Evolutionary conservation across 2,888 invertebrate species (phyloP).

Genomic region (Troglohyphantes excavatus): DNA sequence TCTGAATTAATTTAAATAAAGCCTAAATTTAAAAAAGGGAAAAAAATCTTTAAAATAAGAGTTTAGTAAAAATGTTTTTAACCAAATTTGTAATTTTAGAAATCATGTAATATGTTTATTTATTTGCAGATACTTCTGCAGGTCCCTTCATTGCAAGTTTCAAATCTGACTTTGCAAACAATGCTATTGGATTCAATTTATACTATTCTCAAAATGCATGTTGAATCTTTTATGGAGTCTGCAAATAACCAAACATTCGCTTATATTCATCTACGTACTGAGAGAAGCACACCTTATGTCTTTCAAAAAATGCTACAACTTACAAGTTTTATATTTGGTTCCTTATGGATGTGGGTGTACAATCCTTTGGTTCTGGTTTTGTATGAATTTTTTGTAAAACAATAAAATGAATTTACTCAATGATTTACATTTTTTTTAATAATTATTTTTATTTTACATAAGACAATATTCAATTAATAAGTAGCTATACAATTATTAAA

Average conservation of each 20-base stretch:
- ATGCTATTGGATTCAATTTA: conserved; percentile 79
- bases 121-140: conserved; percentile 73
- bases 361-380: not conserved
- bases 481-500: not conserved
- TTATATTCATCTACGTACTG: no score
- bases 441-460: no score
- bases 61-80: no score
- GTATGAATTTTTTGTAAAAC: not conserved
- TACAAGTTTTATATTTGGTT: not conserved
- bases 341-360: not conserved
- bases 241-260: not conserved
- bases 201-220: conserved; percentile 79
- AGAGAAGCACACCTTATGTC: not conserved
- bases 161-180: conserved; percentile 66
- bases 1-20: no score
- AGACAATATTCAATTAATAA: no score
- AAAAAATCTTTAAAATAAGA: no score
- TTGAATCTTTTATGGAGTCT: not conserved
- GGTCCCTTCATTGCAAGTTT: conserved; percentile 79
- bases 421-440: not conserved
- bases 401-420: not conserved
- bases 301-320: not conserved
- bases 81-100: no score
- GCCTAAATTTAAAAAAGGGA: no score
- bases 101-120: no score